Evolutionary conservation across 92 coral and sea anemone species (phyloP).

Genomic region (Palythoa grandis): DNA sequence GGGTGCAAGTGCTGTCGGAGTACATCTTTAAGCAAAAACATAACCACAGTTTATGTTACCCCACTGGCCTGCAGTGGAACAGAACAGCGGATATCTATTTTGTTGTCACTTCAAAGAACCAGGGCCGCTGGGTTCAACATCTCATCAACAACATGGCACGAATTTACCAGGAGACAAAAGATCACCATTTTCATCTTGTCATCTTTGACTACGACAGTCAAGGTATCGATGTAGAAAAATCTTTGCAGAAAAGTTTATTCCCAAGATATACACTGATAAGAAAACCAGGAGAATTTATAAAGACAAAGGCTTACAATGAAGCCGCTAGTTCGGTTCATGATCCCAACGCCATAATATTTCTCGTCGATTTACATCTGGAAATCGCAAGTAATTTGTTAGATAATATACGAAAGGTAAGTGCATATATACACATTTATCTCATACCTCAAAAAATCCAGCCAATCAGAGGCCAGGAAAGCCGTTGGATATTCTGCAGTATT

Average conservation of each 20-base stretch:
- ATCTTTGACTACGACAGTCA: conserved; percentile 34
- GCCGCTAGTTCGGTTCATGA: conserved; percentile 61
- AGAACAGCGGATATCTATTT: conserved; percentile 36
- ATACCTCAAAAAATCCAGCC: background rate
- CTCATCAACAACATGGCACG: conserved; percentile 29
- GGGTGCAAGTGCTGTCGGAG: background rate
- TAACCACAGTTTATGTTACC: conserved; percentile 34
- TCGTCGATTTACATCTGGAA: conserved; percentile 74
- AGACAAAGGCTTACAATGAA: conserved; percentile 61
- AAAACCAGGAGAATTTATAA: conserved; percentile 61
- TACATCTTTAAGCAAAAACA: conserved; percentile 15
- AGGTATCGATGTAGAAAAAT: conserved; percentile 5
- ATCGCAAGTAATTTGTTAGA: conserved; percentile 63
- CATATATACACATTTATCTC: too few relatives aligned
- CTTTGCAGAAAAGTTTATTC: conserved; percentile 44
- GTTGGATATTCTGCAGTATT: too few relatives aligned
- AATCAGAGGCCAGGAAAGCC: too few relatives aligned
- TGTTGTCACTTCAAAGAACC: conserved; percentile 33
- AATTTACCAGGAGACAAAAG: conserved; percentile 23
- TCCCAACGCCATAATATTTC: conserved; percentile 69
- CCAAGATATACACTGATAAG: conserved; percentile 61
- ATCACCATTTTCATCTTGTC: conserved; percentile 29
- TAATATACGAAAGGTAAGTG: conserved; percentile 71
- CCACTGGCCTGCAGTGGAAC: conserved; percentile 35
- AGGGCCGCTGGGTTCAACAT: conserved; percentile 40